Evolutionary conservation across 2,888 invertebrate genomes (phyloP), one percentile per base, ranked within the genome.

Genomic region (Mellilla xanthometata): DNA sequence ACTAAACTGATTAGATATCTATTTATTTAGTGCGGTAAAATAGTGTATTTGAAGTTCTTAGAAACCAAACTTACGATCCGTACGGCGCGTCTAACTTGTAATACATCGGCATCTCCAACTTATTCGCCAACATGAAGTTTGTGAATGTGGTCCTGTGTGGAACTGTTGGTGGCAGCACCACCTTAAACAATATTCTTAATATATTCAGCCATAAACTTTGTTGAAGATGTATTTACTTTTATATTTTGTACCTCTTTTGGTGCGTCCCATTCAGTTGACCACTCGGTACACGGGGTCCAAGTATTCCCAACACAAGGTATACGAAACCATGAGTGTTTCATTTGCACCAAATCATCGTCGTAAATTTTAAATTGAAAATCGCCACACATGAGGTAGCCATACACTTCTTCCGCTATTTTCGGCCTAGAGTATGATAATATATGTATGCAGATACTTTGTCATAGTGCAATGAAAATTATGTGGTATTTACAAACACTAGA

Each of bases 291-390:
- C 2, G 82, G 79, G 5, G 63, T 51, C 82, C 83, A 85, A 1
- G 89, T 89, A 52, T 87, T 81, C 0, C 86, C 89, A 10, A 85
- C 76, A 49, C 88, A 89, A 1, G 88, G 86, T 52, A 89, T 74
- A 2, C 89, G 76, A 43, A 88, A 88, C 81, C 82, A 82, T 0
- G 76, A 74, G 49, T 89, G 88, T 43, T 77, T 82, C 15, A 77
- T 39, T 52, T 76, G 81, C 2, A 59, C 49, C 4, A 47, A 24
- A 1, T 65, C 60, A 3, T 38, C 41, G 2, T 69, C 62, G 12
- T 58, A 67, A 6, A 42, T 59, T 52, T 83, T 84, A 29, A 63
- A 68, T 57, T 86, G 85, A 48, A 70, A 88, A 48, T 88, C 86
- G 1, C 84, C 89, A 51, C 81, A 85, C 58, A 89, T 63, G 1